phyloP scores from a whole-genome alignment of 2,888 invertebrate genomes.

The Gastracanthus pulcherrimus region DNA sequence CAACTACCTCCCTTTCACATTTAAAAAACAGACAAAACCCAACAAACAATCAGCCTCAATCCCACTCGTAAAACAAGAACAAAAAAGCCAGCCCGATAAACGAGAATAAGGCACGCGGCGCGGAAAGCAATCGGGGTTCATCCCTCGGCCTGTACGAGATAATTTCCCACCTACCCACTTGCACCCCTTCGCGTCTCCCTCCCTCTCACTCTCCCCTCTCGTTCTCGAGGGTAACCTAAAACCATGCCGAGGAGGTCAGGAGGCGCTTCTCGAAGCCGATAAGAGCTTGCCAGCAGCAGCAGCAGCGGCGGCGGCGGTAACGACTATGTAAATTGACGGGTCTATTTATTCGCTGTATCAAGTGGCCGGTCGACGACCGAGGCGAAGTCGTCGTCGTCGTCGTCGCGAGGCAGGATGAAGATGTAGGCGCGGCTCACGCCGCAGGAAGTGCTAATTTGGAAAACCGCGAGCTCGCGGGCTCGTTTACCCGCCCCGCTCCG shows the following conservation, averaged over 20 bases:
- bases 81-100: too few species aligned
- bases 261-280: slow-evolving; percentile 66
- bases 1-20: too few species aligned
- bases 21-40: too few species aligned
- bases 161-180: not conserved
- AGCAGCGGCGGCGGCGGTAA: slow-evolving; percentile 64
- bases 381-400: not conserved
- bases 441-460: slow-evolving; percentile 65
- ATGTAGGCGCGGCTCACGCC: slow-evolving; percentile 73
- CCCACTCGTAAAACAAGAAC: too few species aligned
- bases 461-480: slow-evolving; percentile 25
- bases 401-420: slow-evolving; percentile 27
- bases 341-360: slow-evolving; percentile 74
- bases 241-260: slow-evolving; percentile 69
- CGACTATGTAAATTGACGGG: slow-evolving; percentile 75
- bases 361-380: slow-evolving; percentile 46
- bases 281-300: slow-evolving; percentile 73
- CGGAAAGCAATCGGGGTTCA: too few species aligned
- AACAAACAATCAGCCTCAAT: too few species aligned
- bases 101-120: too few species aligned
- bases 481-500: too few species aligned
- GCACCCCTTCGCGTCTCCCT: not conserved
- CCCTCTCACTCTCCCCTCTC: not conserved
- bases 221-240: slow-evolving; percentile 57
- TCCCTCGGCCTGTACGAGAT: slow-evolving; percentile 1